These are phyloP conservation scores for Stenchaetothrips biformis DNA, from an alignment of 2,888 invertebrate genomes.

Conservation along the genomic window DNA sequence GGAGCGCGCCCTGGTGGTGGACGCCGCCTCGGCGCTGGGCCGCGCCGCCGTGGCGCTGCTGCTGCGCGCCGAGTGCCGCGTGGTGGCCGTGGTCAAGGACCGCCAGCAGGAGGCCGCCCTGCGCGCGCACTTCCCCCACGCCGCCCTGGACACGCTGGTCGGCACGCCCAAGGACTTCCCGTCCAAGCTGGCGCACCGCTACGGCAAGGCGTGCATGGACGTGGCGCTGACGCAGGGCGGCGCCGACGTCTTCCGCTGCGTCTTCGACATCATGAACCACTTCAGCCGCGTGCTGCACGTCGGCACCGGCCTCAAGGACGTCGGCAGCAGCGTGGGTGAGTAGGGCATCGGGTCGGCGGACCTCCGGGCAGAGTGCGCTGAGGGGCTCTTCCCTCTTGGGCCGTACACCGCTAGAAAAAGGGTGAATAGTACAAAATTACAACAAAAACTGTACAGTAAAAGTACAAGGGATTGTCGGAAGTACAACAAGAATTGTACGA, in stretches of 20 bases:
- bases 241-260: not conserved
- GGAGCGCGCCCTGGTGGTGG: slow-evolving; percentile 2
- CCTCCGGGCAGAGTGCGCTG: too few relatives aligned
- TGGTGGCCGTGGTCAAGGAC: not conserved
- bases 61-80: not conserved
- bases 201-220: not conserved
- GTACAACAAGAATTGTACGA: too few relatives aligned
- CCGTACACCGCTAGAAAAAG: too few relatives aligned
- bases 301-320: not conserved
- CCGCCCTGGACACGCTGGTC: not conserved
- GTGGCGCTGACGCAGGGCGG: not conserved
- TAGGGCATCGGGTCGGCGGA: too few relatives aligned
- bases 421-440: too few relatives aligned
- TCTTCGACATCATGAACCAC: not conserved
- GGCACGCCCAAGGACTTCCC: not conserved
- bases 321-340: not conserved
- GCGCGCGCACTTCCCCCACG: not conserved
- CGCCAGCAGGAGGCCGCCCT: not conserved
- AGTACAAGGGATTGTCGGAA: too few relatives aligned
- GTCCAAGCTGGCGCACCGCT: not conserved
- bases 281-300: not conserved
- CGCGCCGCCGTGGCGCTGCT: not conserved
- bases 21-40: not conserved
- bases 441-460: too few relatives aligned
- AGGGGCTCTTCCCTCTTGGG: too few relatives aligned